Evolutionary conservation across 2,888 invertebrate genomes (phyloP).

Genomic region (Tinea pellionella): DNA sequence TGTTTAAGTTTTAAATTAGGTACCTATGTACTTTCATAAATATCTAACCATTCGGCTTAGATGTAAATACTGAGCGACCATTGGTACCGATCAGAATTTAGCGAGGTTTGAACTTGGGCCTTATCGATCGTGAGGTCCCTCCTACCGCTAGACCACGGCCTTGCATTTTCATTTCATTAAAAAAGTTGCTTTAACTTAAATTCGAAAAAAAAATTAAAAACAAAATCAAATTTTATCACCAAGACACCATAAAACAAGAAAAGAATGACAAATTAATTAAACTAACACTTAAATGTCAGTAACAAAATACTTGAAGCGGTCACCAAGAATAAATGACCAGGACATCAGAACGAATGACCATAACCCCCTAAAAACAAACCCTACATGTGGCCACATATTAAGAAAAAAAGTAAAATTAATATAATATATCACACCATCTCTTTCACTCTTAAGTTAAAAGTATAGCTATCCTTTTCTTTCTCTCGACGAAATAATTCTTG

Average conservation of each 20-base stretch:
- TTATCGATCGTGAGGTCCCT: no score
- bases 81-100: no score
- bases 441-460: constrained; percentile 19
- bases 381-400: constrained; percentile 67
- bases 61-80: no score
- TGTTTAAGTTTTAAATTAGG: no score
- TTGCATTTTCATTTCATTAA: no score
- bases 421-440: constrained; percentile 37
- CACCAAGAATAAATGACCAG: neutral
- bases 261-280: constrained; percentile 40
- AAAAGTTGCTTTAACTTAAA: no score
- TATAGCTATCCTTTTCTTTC: constrained; percentile 26
- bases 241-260: constrained; percentile 25
- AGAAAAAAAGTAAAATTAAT: constrained; percentile 61
- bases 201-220: no score
- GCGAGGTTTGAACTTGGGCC: no score
- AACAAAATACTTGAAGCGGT: constrained; percentile 27
- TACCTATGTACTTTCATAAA: no score
- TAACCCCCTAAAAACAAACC: constrained; percentile 65
- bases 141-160: no score
- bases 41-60: no score
- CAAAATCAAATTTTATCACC: neutral
- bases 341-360: constrained; percentile 47
- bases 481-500: constrained; percentile 62
- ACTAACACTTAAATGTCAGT: constrained; percentile 52